Conservation (phyloP, 1,140 invertebrate genomes). For the Drosophila setifemur region DNA sequence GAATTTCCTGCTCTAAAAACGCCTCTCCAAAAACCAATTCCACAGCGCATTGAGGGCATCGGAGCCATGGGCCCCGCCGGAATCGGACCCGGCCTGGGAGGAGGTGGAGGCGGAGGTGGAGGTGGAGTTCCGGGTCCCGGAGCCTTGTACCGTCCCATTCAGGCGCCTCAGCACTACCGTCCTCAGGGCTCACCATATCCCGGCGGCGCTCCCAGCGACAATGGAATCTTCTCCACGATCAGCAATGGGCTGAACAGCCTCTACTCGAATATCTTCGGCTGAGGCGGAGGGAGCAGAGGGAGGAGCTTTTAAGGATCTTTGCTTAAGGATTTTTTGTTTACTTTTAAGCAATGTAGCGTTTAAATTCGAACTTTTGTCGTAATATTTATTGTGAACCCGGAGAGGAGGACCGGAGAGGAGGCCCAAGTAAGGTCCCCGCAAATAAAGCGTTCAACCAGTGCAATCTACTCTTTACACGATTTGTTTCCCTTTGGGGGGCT, state of each 20-base stretch:
- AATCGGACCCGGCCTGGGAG: neutral
- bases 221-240: constrained; percentile 89
- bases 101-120: constrained; percentile 16
- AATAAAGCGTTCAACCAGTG: constrained; percentile 32
- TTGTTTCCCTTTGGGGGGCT: neutral
- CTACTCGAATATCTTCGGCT: constrained; percentile 89
- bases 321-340: constrained; percentile 36
- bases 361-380: constrained; percentile 10
- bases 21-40: neutral
- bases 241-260: constrained; percentile 90
- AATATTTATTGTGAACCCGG: constrained; percentile 33
- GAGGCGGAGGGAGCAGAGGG: constrained; percentile 1
- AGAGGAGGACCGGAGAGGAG: neutral
- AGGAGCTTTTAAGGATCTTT: neutral
- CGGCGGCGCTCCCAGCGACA: constrained; percentile 63
- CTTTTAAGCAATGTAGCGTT: constrained; percentile 30
- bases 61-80: neutral
- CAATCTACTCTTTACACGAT: constrained; percentile 8
- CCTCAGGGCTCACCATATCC: constrained; percentile 81
- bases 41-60: constrained; percentile 66
- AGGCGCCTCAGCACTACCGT: constrained; percentile 82
- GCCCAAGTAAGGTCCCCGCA: neutral
- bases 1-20: neutral
- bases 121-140: constrained; percentile 18
- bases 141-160: constrained; percentile 63